Conservation (phyloP, 2,113 vertebrate genomes). For the Bubalus kerabau region DNA sequence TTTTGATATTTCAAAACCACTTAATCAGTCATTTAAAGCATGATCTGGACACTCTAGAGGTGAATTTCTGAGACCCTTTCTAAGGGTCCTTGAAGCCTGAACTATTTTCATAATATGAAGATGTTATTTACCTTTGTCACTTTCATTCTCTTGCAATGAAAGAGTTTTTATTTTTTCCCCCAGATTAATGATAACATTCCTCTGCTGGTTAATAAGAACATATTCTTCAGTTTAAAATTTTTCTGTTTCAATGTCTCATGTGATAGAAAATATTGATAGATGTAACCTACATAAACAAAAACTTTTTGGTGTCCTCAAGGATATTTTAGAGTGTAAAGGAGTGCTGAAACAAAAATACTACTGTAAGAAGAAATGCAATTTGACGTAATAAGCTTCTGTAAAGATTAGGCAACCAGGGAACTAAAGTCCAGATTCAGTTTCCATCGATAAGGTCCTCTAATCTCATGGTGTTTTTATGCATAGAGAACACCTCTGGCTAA, state of each 20-base stretch:
- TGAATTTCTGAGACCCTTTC: background rate
- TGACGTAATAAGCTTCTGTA: background rate
- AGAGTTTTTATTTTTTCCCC: too few relatives aligned
- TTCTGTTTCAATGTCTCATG: background rate
- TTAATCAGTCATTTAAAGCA: background rate
- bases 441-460: background rate
- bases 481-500: background rate
- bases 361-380: background rate
- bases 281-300: background rate
- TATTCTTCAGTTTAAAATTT: background rate
- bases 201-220: background rate
- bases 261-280: background rate
- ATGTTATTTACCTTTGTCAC: background rate
- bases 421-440: background rate
- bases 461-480: background rate
- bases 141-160: background rate
- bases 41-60: background rate
- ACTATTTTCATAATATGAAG: background rate
- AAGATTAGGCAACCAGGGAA: background rate
- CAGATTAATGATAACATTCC: background rate
- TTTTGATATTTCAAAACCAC: background rate
- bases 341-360: background rate
- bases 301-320: background rate
- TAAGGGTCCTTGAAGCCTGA: background rate
- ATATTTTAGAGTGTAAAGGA: background rate